Percentiles rank a stretch among this genome's conserved stretches.
Conservation (phyloP, 2,797 vertebrate species). For the Scyliorhinus canicula region DNA sequence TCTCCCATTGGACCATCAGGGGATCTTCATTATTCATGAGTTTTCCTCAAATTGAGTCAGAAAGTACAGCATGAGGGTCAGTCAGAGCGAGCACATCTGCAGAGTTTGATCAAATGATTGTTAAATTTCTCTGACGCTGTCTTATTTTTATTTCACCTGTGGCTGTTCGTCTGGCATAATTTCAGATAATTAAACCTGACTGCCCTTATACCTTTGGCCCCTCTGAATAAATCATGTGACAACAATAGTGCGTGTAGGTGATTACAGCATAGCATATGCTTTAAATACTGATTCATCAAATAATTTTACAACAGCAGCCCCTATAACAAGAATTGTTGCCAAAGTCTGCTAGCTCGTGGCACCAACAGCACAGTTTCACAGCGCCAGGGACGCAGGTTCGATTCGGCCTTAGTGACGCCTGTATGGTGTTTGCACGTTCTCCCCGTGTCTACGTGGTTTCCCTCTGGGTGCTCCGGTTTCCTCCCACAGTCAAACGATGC, state of each 20-base stretch:
- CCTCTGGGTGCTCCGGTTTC: too few species aligned
- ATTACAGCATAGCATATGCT: neutral
- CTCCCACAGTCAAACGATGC: too few species aligned
- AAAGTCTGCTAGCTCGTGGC: neutral
- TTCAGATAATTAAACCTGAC: slow-evolving; percentile 6
- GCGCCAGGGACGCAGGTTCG: too few species aligned
- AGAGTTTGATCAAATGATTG: neutral
- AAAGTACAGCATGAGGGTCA: neutral
- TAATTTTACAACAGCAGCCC: neutral
- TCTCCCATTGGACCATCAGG: neutral
- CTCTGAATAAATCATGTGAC: neutral
- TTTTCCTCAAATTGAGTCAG: neutral
- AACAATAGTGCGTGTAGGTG: neutral
- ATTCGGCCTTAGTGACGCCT: too few species aligned
- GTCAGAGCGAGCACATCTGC: neutral
- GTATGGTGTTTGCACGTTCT: too few species aligned
- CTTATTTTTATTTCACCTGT: neutral
- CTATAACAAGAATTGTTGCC: neutral
- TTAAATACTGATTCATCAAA: neutral
- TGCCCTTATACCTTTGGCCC: neutral
- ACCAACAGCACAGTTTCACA: too few species aligned
- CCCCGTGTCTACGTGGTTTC: too few species aligned
- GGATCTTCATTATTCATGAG: neutral
- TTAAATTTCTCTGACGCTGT: neutral
- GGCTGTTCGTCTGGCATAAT: neutral